A percentile compares a stretch with the other conserved stretches of the same genome.
These are phyloP conservation scores for Lochmaea capreae DNA, from an alignment of 2,888 invertebrate genomes.

Conservation along the genomic window DNA sequence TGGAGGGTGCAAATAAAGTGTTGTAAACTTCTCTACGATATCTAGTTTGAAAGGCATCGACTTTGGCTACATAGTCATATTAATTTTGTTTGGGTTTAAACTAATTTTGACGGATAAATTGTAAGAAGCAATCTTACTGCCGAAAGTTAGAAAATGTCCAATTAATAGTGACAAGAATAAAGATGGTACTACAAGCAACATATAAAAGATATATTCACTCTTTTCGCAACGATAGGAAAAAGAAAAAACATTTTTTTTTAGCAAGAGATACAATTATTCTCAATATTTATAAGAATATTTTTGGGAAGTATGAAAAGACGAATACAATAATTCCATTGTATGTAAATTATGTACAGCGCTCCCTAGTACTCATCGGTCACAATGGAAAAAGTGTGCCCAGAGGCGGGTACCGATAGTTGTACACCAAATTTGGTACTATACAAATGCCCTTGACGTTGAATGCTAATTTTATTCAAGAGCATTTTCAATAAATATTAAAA, in stretches of 20 bases:
- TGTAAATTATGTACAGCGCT: constrained; percentile 56
- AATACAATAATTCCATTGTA: constrained; percentile 60
- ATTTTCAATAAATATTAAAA: neutral
- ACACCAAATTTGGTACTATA: neutral
- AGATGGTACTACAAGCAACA: no score
- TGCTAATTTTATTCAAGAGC: neutral
- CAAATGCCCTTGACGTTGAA: neutral
- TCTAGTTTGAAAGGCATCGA: no score
- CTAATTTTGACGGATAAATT: no score
- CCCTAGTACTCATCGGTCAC: constrained; percentile 56
- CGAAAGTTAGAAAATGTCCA: no score
- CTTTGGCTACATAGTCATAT: no score
- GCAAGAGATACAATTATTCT: neutral
- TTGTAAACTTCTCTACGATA: no score
- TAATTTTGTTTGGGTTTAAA: no score
- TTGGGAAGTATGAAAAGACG: constrained; percentile 60
- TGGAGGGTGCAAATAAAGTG: no score
- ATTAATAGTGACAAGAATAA: no score
- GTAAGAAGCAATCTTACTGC: no score
- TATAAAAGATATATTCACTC: no score
- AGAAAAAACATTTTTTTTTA: neutral
- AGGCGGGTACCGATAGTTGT: constrained; percentile 30
- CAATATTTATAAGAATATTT: constrained; percentile 51
- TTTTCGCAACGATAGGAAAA: neutral
- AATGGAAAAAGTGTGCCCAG: constrained; percentile 45